Evolutionary conservation across 2,797 vertebrate genomes (phyloP), one percentile per base, ranked within the genome.

Genomic region (Alcedo atthis): DNA sequence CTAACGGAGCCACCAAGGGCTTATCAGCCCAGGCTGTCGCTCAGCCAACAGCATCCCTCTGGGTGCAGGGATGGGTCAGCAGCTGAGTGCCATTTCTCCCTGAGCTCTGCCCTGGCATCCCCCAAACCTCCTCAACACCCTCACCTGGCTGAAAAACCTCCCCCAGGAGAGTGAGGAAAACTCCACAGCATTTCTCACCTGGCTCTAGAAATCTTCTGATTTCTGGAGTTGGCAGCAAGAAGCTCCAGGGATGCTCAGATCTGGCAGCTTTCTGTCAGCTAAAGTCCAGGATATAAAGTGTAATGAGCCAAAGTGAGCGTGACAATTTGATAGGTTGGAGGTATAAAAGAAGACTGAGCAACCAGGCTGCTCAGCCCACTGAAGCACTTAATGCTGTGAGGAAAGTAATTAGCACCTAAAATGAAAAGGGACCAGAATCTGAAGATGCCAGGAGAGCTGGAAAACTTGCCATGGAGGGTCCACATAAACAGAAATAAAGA

Each of bases 11-110:
- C 8, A 2, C 9, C 12, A 18, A 33, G 42, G 32, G 58, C 15
- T 89, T 46, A 24, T 64, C 80, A 91, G 30, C 43, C 2, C 1
- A 48, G 46, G 30, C 74, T 87, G 69, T 5, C 0, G 0, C 40
- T 76, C 16, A 54, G 59, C 21, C 0, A 3, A 55, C 0, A 30
- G 30, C 77, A 37, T 51, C 69, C 55, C 48, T 53, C 15, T 20
- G 4, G 69, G 30, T 58, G 30, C 2, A 0, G 24, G 46, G 18
- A 7, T 24, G 1, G 0, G 63, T 0, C 2, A 16, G 49, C 10
- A 76, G 8, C n/a, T 10, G 10, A 16, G 46, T 21, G 46, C 28
- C 6, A 1, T 8, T 59, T 25, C 54, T 45, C 42, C 22, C 32
- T 3, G 9, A 32, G 33, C 61, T 75, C 55, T 86, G 48, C 20